Evolutionary conservation across 2,888 invertebrate species (phyloP).

Genomic region (Troides aeacus): DNA sequence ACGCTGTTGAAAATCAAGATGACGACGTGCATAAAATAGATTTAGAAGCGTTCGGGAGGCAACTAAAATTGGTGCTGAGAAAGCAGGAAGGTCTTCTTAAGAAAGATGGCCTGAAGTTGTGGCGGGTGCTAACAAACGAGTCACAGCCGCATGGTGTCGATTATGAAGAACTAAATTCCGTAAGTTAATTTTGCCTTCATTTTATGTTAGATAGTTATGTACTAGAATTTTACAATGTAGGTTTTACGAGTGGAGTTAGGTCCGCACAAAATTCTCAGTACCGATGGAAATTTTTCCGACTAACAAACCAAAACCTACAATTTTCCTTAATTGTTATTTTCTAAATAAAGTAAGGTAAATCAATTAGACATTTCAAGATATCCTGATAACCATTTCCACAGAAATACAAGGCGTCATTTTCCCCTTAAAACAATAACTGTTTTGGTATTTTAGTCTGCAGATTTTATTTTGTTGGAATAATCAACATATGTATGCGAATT

Average conservation of each 20-base stretch:
- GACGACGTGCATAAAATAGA: conserved; percentile 83
- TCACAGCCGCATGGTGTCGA: conserved; percentile 89
- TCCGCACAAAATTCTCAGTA: too few relatives aligned
- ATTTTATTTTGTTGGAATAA: conserved; percentile 5
- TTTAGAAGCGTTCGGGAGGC: conserved; percentile 89
- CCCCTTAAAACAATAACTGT: neutral
- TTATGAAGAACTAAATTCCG: conserved; percentile 88
- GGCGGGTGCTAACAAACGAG: conserved; percentile 88
- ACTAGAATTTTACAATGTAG: too few relatives aligned
- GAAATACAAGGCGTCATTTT: neutral
- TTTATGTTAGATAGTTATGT: too few relatives aligned
- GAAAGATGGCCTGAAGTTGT: conserved; percentile 88
- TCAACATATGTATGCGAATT: conserved; percentile 19
- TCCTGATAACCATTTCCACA: too few relatives aligned
- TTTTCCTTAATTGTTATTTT: too few relatives aligned
- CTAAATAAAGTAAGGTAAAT: too few relatives aligned
- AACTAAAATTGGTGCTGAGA: conserved; percentile 85
- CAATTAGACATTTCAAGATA: too few relatives aligned
- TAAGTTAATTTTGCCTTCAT: conserved; percentile 62
- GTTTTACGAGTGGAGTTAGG: too few relatives aligned
- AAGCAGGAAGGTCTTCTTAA: conserved; percentile 89
- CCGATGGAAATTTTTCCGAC: too few relatives aligned
- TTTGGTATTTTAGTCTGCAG: neutral
- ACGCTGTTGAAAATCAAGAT: conserved; percentile 59
- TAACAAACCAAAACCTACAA: too few relatives aligned